Evolutionary conservation across 2,888 invertebrate species (phyloP).

Genomic region (Apotomis turbidana): DNA sequence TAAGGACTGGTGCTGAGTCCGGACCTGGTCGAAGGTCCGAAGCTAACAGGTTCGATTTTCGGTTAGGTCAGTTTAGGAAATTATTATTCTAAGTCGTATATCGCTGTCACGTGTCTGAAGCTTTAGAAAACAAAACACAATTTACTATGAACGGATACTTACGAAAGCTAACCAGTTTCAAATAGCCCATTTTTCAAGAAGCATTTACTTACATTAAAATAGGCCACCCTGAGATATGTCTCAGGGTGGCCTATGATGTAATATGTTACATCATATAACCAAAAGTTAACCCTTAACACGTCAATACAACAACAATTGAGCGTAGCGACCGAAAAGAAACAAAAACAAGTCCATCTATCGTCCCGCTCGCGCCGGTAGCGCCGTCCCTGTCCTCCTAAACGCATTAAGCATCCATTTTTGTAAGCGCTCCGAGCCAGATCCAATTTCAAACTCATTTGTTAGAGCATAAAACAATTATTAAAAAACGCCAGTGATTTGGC

Average conservation of each 20-base stretch:
- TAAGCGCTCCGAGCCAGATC: constrained; percentile 83
- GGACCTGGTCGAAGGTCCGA: too few species aligned
- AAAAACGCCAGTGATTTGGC: constrained; percentile 80
- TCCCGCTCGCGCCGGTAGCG: constrained; percentile 52
- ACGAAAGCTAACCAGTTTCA: too few species aligned
- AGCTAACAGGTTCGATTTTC: too few species aligned
- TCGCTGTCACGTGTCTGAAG: too few species aligned
- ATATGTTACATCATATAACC: neutral
- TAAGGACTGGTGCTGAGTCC: too few species aligned
- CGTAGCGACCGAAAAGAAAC: constrained; percentile 44
- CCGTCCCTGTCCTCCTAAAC: constrained; percentile 83
- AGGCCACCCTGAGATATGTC: neutral
- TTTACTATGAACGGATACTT: too few species aligned
- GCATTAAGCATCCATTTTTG: constrained; percentile 88
- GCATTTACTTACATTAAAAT: neutral
- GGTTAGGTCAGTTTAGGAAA: too few species aligned
- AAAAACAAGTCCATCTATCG: constrained; percentile 44
- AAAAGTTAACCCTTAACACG: constrained; percentile 16
- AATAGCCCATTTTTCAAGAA: too few species aligned
- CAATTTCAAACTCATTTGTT: constrained; percentile 89
- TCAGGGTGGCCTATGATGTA: too few species aligned
- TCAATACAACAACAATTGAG: constrained; percentile 34
- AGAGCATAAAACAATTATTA: constrained; percentile 83
- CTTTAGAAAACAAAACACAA: too few species aligned
- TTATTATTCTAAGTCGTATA: too few species aligned